phyloP scores from a whole-genome alignment of 2,797 vertebrate species.

The Glyptemys insculpta region DNA sequence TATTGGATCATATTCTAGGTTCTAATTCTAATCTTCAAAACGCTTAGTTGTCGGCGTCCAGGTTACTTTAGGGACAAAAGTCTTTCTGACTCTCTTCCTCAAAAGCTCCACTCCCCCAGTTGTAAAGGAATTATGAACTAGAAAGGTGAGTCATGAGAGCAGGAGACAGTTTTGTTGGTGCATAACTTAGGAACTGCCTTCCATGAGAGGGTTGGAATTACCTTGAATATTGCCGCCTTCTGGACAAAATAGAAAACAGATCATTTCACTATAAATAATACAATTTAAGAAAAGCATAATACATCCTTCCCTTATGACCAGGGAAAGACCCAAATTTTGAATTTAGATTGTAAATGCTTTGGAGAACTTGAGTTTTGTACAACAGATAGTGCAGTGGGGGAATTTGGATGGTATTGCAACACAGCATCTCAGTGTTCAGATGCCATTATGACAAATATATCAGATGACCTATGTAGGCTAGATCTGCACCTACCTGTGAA shows the following conservation, averaged over 20 bases:
- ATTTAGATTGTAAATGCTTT: background rate
- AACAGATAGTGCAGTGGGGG: background rate
- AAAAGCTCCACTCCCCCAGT: background rate
- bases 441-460: slow-evolving; percentile 8
- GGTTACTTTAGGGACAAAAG: slow-evolving; percentile 23
- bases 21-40: slow-evolving; percentile 63
- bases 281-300: background rate
- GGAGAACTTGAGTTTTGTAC: background rate
- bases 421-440: background rate
- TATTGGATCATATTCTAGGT: slow-evolving; percentile 10
- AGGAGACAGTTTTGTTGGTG: background rate
- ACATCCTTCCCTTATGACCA: accelerated
- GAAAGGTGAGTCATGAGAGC: background rate
- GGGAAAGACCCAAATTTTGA: background rate
- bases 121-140: background rate
- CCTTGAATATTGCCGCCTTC: background rate
- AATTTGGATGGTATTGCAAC: background rate
- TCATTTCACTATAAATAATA: slow-evolving; percentile 5
- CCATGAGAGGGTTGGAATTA: background rate
- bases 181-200: background rate
- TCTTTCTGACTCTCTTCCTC: background rate
- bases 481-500: slow-evolving; percentile 37
- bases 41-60: background rate
- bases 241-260: background rate
- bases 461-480: slow-evolving; percentile 4